Conservation (phyloP, 2,113 vertebrate genomes). For the Columba livia region DNA sequence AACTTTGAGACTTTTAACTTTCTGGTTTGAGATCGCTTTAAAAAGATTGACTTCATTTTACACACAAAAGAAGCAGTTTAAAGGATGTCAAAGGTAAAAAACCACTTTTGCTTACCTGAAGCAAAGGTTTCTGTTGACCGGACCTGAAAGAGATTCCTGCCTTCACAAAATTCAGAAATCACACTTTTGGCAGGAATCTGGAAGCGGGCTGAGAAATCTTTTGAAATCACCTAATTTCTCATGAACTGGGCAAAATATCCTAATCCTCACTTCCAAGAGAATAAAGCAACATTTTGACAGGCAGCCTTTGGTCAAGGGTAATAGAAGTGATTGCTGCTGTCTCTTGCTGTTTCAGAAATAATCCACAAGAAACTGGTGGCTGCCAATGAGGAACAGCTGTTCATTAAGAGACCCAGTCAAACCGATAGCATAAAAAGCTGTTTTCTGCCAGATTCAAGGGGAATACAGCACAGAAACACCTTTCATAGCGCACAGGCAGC, state of each 20-base stretch:
- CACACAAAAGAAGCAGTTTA: too few relatives aligned
- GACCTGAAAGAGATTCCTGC: background rate
- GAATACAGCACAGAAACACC: background rate
- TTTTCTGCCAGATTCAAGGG: background rate
- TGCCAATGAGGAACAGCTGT: slow-evolving; percentile 33
- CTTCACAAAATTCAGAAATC: background rate
- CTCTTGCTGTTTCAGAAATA: slow-evolving; percentile 40
- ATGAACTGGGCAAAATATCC: background rate
- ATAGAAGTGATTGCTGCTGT: slow-evolving; percentile 28
- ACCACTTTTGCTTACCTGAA: background rate
- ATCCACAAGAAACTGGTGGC: background rate
- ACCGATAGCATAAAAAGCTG: background rate
- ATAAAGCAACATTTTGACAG: background rate
- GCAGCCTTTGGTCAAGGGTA: slow-evolving; percentile 25
- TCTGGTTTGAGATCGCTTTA: too few relatives aligned
- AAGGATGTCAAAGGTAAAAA: too few relatives aligned
- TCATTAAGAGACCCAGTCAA: slow-evolving; percentile 22
- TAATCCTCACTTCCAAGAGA: background rate
- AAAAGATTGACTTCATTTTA: too few relatives aligned
- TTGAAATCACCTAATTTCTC: background rate
- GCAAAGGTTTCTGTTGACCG: background rate
- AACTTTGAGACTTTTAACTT: too few relatives aligned
- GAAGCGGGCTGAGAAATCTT: background rate
- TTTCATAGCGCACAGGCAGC: background rate
- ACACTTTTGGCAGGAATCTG: background rate